Conservation (phyloP, 2,888 invertebrate genomes). For the Lymantria dispar region DNA sequence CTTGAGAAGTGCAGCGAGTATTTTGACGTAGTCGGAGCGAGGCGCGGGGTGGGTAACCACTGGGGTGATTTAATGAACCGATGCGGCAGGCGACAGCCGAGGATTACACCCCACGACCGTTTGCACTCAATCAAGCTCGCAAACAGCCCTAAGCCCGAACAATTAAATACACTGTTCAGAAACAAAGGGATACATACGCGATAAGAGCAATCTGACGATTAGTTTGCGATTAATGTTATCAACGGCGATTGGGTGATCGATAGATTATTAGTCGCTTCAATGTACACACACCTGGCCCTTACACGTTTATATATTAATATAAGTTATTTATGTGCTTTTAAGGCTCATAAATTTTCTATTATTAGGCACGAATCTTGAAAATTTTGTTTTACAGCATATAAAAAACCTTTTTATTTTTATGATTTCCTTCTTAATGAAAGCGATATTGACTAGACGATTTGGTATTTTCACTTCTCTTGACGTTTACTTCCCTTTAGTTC, state of each 20-base stretch:
- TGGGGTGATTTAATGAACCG: constrained; percentile 77
- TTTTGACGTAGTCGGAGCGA: constrained; percentile 42
- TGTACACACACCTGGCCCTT: neutral
- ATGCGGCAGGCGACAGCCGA: constrained; percentile 74
- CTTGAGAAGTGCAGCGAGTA: constrained; percentile 70
- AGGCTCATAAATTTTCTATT: too few relatives aligned
- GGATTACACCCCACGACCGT: constrained; percentile 78
- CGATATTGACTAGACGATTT: too few relatives aligned
- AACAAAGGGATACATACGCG: constrained; percentile 71
- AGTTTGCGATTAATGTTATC: constrained; percentile 50
- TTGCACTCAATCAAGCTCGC: constrained; percentile 81
- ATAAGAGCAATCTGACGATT: constrained; percentile 68
- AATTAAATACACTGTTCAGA: constrained; percentile 76
- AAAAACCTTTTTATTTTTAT: too few relatives aligned
- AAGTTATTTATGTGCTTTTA: too few relatives aligned
- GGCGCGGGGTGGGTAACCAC: constrained; percentile 26
- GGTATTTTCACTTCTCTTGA: too few relatives aligned
- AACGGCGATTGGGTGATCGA: constrained; percentile 37
- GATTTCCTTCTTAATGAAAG: too few relatives aligned
- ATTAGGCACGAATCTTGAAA: too few relatives aligned
- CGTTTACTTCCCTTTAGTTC: too few relatives aligned
- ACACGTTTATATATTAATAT: too few relatives aligned
- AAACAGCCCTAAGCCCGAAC: constrained; percentile 76
- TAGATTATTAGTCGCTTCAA: constrained; percentile 16
- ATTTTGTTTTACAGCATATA: too few relatives aligned